These are phyloP conservation scores for Heliconius hewitsoni DNA, from an alignment of 1,140 invertebrate species.

Conservation along the genomic window DNA sequence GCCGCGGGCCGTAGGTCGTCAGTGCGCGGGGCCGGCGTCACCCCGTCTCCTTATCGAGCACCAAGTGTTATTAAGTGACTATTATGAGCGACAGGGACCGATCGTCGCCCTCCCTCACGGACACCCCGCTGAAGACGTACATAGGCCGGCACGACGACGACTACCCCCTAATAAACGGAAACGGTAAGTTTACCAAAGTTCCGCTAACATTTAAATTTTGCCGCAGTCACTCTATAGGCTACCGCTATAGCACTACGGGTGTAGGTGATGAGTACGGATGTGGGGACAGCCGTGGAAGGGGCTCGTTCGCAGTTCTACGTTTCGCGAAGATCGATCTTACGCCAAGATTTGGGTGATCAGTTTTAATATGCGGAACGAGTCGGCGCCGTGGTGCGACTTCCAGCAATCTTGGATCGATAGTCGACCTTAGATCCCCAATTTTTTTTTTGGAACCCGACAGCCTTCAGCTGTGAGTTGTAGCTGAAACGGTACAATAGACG, in stretches of 20 bases:
- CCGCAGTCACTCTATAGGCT: constrained; percentile 3
- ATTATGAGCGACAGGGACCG: constrained; percentile 89
- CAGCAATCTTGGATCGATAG: constrained; percentile 69
- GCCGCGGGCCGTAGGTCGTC: constrained; percentile 77
- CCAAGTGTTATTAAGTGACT: constrained; percentile 69
- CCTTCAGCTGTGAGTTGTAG: neutral
- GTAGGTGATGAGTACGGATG: neutral
- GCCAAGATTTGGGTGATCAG: constrained; percentile 10
- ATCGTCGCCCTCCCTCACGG: constrained; percentile 88
- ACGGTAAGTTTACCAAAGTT: constrained; percentile 83
- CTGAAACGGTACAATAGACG: constrained; percentile 1
- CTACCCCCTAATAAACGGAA: constrained; percentile 87
- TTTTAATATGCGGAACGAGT: constrained; percentile 29
- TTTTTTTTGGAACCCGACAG: neutral
- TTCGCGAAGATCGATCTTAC: constrained; percentile 4
- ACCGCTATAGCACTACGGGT: neutral
- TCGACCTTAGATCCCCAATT: constrained; percentile 53
- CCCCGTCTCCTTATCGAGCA: constrained; percentile 65
- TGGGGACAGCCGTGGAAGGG: neutral
- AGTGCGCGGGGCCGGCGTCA: constrained; percentile 73
- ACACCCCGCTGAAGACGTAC: constrained; percentile 89
- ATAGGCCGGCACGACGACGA: constrained; percentile 88
- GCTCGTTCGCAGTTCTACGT: neutral
- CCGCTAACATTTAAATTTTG: constrained; percentile 17
- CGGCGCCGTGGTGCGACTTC: constrained; percentile 48